These are phyloP conservation scores for Cassiopea andromeda DNA, from an alignment of 30 jellyfish, hydroid and myxozoan species.

Conservation along the genomic window DNA sequence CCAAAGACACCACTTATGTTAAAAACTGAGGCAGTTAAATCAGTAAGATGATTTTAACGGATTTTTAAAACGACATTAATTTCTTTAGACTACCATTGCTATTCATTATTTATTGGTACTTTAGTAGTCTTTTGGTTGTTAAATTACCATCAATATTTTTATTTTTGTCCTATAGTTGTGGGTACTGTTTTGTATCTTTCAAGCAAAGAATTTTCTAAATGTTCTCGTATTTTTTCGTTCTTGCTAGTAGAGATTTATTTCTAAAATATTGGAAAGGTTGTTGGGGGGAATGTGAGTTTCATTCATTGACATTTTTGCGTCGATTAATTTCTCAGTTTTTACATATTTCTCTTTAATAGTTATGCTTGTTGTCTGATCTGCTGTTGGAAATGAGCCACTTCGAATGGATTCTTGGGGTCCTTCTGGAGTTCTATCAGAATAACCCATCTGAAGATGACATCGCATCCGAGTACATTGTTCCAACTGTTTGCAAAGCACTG, in stretches of 20 bases:
- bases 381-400: constrained; percentile 92
- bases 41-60: constrained; percentile 49
- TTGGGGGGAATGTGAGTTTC: no score
- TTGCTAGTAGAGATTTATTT: no score
- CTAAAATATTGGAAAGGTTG: no score
- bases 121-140: no score
- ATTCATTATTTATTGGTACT: no score
- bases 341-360: constrained; percentile 26
- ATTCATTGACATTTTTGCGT: not conserved
- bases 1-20: constrained; percentile 93
- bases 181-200: no score
- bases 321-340: not conserved
- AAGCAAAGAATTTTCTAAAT: no score
- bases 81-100: not conserved
- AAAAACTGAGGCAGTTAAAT: constrained; percentile 90
- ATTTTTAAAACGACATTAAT: not conserved
- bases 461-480: constrained; percentile 74
- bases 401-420: constrained; percentile 92
- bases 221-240: no score
- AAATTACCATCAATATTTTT: no score
- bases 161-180: no score
- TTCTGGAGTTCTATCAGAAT: constrained; percentile 77
- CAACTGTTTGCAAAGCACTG: constrained; percentile 86
- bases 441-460: constrained; percentile 91
- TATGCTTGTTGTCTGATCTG: constrained; percentile 84